These are phyloP conservation scores for Acanthiza pusilla DNA, from an alignment of 2,797 vertebrate genomes.

Conservation along the genomic window DNA sequence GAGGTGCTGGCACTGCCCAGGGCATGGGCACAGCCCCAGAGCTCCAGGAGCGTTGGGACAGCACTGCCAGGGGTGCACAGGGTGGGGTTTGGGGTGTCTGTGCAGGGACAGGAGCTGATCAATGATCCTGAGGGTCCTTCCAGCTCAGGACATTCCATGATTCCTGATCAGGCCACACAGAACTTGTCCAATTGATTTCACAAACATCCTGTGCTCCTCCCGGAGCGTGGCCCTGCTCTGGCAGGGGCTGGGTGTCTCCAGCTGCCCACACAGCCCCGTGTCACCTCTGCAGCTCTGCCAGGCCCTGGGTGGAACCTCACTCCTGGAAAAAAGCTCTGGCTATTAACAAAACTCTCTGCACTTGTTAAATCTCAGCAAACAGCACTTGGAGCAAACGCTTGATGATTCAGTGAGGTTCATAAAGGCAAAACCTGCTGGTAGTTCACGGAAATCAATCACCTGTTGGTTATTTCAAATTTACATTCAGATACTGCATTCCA, in stretches of 20 bases:
- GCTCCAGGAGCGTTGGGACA: background rate
- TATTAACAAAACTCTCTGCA: background rate
- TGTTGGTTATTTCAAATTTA: background rate
- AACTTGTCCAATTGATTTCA: background rate
- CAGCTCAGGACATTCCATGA: too few relatives aligned
- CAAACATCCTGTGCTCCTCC: fast-evolving
- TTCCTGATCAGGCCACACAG: background rate
- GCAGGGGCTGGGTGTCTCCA: fast-evolving
- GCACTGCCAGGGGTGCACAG: background rate
- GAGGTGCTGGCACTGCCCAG: background rate
- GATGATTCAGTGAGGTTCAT: background rate
- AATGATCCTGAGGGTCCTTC: background rate
- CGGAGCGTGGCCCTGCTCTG: fast-evolving
- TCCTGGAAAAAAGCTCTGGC: background rate
- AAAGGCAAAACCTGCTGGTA: background rate
- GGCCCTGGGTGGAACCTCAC: fast-evolving
- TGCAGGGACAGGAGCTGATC: background rate
- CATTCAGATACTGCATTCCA: background rate
- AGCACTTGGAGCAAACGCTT: background rate
- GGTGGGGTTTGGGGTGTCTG: background rate
- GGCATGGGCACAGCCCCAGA: background rate
- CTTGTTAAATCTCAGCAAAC: background rate
- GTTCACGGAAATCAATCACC: constrained; percentile 8
- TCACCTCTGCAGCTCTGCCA: background rate
- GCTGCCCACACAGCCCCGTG: fast-evolving